Evolutionary conservation across 1,140 invertebrate genomes (phyloP), one percentile per base, ranked within the genome.

Genomic region (Agrypnia vestita): DNA sequence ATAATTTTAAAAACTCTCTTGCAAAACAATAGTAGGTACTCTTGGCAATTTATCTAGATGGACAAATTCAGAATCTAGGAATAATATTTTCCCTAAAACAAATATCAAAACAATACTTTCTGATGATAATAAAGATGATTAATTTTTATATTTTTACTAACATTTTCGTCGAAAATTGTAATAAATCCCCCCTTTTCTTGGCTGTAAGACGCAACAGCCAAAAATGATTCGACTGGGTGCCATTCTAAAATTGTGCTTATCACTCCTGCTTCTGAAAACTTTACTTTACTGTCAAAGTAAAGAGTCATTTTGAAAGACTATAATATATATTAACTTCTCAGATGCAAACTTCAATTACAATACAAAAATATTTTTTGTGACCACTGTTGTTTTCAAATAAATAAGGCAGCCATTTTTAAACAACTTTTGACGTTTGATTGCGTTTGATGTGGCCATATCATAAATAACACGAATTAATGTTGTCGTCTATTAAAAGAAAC

Each of bases 151-250:
- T 74, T 19, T 13, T 67, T 12, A 87, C 90, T 89, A 89, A 96
- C 95, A 86, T 93, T 92, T 90, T 98, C 96, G 85, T 97, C 94
- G 85, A 96, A 97, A 80, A 99, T 93, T 74, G 93, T 95, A 0
- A 98, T 94, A 81, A 94, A 94, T 79, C 97, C 96, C 44, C 97
- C 96, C 85, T 93, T 94, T 78, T 96, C 95, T 87, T 96, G 94
- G 84, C 94, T 95, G 86, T 94, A 97, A 3, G 95, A 94, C 12
- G 95, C 94, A 51, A 98, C 92, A 56, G 96, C 97, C 44, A 99
- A 87, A 21, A 97, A 85, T 0, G 96, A 94, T 80, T 94, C 90
- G 78, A 91, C 92, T 19, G 91, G 89, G 87, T 97, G 96, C 96
- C 96, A 98, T 78, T 91, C 90, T 59, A 94, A 91, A 62, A 94